These are phyloP conservation scores for Muscina levida DNA, from an alignment of 2,888 invertebrate species.

Conservation along the genomic window DNA sequence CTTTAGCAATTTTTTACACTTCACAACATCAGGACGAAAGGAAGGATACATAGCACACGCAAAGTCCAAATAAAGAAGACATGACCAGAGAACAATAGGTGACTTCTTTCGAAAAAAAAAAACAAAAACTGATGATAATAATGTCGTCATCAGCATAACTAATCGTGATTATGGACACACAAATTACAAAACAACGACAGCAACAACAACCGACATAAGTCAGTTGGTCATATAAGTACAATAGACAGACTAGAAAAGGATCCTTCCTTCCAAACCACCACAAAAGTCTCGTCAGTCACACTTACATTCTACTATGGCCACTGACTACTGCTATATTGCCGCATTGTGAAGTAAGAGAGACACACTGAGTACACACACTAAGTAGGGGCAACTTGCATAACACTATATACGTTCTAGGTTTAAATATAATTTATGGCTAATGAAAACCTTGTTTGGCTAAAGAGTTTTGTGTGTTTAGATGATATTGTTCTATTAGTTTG, in stretches of 20 bases:
- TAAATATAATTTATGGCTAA: slow-evolving; percentile 42
- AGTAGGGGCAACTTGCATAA: too few relatives aligned
- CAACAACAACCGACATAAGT: slow-evolving; percentile 1
- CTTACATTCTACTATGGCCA: too few relatives aligned
- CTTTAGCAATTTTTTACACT: slow-evolving; percentile 58
- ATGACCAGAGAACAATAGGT: slow-evolving; percentile 15
- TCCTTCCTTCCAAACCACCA: too few relatives aligned
- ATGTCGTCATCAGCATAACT: slow-evolving; percentile 55
- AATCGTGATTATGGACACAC: slow-evolving; percentile 50
- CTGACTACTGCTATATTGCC: too few relatives aligned
- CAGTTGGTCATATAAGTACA: neutral
- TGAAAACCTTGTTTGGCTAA: slow-evolving; percentile 55
- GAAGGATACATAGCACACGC: neutral
- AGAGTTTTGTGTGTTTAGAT: slow-evolving; percentile 31
- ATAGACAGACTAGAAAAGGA: neutral
- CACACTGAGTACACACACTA: too few relatives aligned
- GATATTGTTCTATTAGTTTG: neutral
- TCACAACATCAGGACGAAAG: slow-evolving; percentile 30
- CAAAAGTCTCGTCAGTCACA: too few relatives aligned
- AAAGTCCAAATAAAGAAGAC: neutral
- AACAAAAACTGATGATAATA: slow-evolving; percentile 12
- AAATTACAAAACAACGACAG: slow-evolving; percentile 37
- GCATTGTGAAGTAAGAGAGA: too few relatives aligned
- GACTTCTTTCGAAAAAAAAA: slow-evolving; percentile 12
- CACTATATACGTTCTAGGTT: too few relatives aligned